Evolutionary conservation across 2,888 invertebrate genomes (phyloP).

Genomic region (Rhogogaster chlorosoma): DNA sequence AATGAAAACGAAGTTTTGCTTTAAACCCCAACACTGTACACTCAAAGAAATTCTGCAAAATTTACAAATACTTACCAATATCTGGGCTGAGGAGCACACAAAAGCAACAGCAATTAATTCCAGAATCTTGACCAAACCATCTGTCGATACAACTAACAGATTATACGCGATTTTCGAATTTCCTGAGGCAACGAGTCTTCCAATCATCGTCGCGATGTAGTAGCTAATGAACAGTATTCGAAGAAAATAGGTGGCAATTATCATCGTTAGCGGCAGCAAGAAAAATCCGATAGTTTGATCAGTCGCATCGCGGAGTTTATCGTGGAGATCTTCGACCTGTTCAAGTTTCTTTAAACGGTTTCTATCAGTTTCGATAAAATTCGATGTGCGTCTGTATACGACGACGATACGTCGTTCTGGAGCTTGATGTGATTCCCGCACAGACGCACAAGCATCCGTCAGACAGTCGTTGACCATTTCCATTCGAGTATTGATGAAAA

Average conservation of each 20-base stretch:
- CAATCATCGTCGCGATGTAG: background rate
- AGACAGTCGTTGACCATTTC: background rate
- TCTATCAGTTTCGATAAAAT: background rate
- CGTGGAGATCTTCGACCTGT: background rate
- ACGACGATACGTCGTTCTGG: background rate
- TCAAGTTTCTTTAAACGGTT: background rate
- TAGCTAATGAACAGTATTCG: background rate
- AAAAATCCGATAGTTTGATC: background rate
- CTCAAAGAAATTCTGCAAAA: background rate
- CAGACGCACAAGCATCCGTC: background rate
- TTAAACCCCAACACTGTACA: no score
- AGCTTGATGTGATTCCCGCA: background rate
- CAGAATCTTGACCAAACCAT: background rate
- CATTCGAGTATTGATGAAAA: background rate
- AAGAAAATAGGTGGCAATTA: background rate
- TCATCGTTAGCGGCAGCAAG: background rate
- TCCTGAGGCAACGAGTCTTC: background rate
- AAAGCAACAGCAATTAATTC: constrained; percentile 10
- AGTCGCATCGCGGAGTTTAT: background rate
- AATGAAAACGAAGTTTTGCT: no score
- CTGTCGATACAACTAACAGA: background rate
- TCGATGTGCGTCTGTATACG: background rate
- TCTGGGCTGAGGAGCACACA: background rate
- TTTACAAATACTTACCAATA: background rate
- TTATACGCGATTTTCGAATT: no score